A percentile compares a stretch with the other conserved stretches of the same genome.
phyloP scores from a whole-genome alignment of 2,797 vertebrate species.

The Lophotriccus pileatus region DNA sequence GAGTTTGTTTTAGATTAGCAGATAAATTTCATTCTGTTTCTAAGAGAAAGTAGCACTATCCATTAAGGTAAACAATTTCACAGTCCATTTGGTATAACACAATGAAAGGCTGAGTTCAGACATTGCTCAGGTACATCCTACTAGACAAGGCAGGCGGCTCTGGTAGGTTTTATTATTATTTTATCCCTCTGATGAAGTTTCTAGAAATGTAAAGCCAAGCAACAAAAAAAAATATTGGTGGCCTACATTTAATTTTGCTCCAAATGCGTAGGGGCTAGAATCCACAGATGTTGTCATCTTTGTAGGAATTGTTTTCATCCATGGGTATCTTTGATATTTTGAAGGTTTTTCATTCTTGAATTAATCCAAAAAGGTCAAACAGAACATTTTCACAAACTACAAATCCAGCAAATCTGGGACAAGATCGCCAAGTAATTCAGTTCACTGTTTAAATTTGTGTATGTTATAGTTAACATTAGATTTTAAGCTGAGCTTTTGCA shows the following conservation, averaged over 20 bases:
- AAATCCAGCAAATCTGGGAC: neutral
- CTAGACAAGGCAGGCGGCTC: neutral
- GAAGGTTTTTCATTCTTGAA: neutral
- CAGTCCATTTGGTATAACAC: slow-evolving; percentile 8
- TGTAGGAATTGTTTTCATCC: neutral
- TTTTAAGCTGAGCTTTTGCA: neutral
- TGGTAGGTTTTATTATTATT: neutral
- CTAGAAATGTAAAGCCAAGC: neutral
- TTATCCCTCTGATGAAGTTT: neutral
- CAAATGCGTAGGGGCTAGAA: neutral
- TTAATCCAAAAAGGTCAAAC: neutral
- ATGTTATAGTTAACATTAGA: neutral
- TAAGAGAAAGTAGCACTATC: slow-evolving; percentile 5
- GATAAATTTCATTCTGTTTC: slow-evolving; percentile 18
- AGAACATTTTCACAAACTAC: neutral
- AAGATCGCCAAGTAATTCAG: neutral
- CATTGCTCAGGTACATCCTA: neutral
- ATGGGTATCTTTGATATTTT: neutral
- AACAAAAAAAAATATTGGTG: neutral
- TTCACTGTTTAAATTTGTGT: neutral
- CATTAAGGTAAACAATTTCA: slow-evolving; percentile 57
- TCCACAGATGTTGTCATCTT: neutral
- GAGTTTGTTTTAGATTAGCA: neutral
- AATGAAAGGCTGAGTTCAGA: slow-evolving; percentile 10
- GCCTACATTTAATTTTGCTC: neutral